phyloP scores from a whole-genome alignment of 2,113 vertebrate genomes.

The Chloebia gouldiae region DNA sequence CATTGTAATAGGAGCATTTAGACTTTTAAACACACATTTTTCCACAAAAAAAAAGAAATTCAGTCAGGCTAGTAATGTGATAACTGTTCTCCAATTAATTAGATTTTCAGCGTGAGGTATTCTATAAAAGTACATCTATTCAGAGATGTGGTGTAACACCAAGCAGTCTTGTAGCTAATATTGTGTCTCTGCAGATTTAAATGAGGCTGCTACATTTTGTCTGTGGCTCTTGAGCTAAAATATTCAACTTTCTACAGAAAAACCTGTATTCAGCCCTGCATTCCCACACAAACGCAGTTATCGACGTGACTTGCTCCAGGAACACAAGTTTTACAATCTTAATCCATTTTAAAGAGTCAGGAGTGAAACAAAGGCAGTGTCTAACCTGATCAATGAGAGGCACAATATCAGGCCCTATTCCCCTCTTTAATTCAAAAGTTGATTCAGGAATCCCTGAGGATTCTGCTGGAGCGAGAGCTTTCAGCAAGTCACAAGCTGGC shows the following conservation, averaged over 20 bases:
- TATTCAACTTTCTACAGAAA: neutral
- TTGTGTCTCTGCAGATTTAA: neutral
- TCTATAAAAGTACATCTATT: neutral
- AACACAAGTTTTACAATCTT: neutral
- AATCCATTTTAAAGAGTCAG: neutral
- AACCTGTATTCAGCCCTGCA: neutral
- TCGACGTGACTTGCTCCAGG: rapidly evolving
- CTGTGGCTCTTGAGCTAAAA: neutral
- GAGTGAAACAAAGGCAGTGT: neutral
- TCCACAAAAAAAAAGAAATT: neutral
- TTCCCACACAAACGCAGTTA: neutral
- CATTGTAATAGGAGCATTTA: slow-evolving; percentile 43
- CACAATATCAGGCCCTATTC: neutral
- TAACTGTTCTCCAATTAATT: slow-evolving; percentile 45
- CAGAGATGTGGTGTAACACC: neutral
- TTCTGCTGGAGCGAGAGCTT: neutral
- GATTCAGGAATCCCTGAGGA: neutral
- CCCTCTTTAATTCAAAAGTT: neutral
- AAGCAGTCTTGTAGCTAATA: neutral
- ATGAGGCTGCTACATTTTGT: neutral
- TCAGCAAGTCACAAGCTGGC: neutral
- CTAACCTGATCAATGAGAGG: neutral
- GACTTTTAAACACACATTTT: slow-evolving; percentile 49
- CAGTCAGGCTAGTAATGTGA: slow-evolving; percentile 3
- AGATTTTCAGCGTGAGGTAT: slow-evolving; percentile 19